Percentiles rank a stretch among this genome's conserved stretches.
Conservation (phyloP, 2,797 vertebrate species). For the Bradypus variegatus region DNA sequence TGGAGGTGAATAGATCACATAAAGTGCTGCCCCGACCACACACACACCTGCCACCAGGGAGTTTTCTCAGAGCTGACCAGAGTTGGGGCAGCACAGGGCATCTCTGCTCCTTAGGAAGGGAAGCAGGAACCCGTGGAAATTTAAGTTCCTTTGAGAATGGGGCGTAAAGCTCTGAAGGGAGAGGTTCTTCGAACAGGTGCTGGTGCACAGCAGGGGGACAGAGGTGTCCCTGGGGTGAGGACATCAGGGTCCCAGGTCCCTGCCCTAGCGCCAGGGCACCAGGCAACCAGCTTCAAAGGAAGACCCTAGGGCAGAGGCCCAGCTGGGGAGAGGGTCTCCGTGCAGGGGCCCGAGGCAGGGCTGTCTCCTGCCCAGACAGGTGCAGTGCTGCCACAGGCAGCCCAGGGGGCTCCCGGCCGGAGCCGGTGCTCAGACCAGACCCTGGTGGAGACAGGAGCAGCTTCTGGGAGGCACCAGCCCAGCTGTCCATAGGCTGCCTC, state of each 20-base stretch:
- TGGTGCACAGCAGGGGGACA: not conserved
- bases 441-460: not conserved
- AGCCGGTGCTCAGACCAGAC: too few species aligned
- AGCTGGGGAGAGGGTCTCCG: not conserved
- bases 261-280: not conserved
- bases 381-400: too few species aligned
- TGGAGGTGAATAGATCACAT: not conserved
- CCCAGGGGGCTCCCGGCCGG: too few species aligned
- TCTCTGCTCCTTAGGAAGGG: not conserved
- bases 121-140: not conserved
- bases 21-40: not conserved
- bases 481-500: not conserved
- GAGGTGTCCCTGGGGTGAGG: not conserved
- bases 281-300: not conserved
- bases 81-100: accelerated
- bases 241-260: not conserved
- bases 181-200: not conserved
- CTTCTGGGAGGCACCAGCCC: not conserved
- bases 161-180: not conserved
- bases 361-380: not conserved
- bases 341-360: too few species aligned
- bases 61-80: not conserved
- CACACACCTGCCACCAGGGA: not conserved
- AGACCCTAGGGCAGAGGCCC: not conserved
- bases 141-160: not conserved